Percentiles rank a stretch among this genome's conserved stretches.
Conservation (phyloP, 2,113 vertebrate genomes). For the Podarcis cretensis region DNA sequence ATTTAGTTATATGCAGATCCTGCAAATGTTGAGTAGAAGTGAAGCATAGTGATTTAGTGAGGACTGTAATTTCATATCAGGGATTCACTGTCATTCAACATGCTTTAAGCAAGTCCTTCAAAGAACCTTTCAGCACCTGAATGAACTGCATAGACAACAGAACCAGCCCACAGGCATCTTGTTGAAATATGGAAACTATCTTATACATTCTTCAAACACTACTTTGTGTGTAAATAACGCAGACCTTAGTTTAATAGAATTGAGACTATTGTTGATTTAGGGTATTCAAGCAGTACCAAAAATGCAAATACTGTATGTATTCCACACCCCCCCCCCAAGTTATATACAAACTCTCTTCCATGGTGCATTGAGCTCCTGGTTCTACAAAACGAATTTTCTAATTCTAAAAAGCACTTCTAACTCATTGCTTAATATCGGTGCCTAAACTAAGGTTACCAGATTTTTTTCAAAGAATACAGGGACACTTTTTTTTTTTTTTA, state of each 20-base stretch:
- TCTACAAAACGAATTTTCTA: neutral
- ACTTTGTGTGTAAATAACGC: neutral
- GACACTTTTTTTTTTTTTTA: too few species aligned
- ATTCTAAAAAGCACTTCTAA: neutral
- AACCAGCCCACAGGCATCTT: neutral
- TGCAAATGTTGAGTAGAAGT: slow-evolving; percentile 7
- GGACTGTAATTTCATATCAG: slow-evolving; percentile 30
- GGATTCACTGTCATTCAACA: slow-evolving; percentile 6
- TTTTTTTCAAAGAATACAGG: too few species aligned
- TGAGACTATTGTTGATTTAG: neutral
- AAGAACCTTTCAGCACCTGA: slow-evolving; percentile 34
- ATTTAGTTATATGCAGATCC: slow-evolving; percentile 38
- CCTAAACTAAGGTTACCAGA: too few species aligned
- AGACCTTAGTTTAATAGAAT: neutral
- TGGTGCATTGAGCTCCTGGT: neutral
- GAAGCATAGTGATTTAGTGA: slow-evolving; percentile 31
- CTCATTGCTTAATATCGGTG: neutral
- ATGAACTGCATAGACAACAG: neutral
- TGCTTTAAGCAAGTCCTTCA: neutral
- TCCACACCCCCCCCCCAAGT: too few species aligned
- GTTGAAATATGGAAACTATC: neutral
- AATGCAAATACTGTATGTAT: neutral
- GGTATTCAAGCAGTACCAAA: neutral
- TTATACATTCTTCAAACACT: neutral
- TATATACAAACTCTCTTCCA: neutral